Conservation (phyloP, 1,140 invertebrate genomes). For the Sminthurinus signatus region DNA sequence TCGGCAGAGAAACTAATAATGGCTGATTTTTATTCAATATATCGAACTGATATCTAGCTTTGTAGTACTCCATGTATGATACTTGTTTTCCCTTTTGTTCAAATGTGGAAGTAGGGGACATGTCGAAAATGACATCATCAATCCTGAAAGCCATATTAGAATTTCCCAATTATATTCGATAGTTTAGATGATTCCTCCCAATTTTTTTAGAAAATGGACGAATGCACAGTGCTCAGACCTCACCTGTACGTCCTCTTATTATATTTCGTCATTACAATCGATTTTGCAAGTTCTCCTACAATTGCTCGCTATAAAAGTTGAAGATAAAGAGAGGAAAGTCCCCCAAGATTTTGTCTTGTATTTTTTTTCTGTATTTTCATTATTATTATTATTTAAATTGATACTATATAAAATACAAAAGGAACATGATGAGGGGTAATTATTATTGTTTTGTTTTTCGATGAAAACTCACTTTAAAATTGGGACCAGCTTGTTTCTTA, state of each 20-base stretch:
- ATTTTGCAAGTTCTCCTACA: constrained; percentile 46
- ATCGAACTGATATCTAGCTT: neutral
- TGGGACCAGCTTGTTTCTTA: no score
- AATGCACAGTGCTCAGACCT: no score
- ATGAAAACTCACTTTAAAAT: no score
- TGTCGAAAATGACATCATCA: constrained; percentile 6
- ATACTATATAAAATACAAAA: no score
- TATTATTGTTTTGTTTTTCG: no score
- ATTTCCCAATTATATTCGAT: constrained; percentile 22
- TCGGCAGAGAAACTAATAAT: constrained; percentile 15
- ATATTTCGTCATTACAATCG: constrained; percentile 55
- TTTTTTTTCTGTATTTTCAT: no score
- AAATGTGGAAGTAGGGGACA: neutral
- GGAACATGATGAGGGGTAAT: no score
- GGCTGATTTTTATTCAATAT: constrained; percentile 35
- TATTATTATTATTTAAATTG: no score
- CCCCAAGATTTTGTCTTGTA: no score
- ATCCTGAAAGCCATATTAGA: constrained; percentile 26
- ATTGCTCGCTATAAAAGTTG: constrained; percentile 35
- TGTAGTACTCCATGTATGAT: constrained; percentile 14
- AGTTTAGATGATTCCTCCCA: constrained; percentile 21
- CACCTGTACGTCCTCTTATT: constrained; percentile 70
- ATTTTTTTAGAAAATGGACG: no score
- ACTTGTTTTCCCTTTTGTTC: neutral
- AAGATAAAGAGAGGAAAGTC: no score